phyloP scores from a whole-genome alignment of 1,140 invertebrate genomes.

The Rhopalosiphum padi region DNA sequence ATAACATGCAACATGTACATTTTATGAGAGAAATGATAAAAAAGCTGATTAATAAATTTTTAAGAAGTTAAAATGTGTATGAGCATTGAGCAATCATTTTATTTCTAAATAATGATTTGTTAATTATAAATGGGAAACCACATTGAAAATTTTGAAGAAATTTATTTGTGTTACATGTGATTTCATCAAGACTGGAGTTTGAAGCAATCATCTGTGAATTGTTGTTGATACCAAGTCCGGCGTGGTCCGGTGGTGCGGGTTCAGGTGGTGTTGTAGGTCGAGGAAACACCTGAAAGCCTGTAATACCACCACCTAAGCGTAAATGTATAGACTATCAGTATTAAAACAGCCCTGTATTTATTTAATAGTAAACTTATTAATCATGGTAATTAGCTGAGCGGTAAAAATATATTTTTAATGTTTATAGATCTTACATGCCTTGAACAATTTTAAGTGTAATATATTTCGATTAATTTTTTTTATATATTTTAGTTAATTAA shows the following conservation, averaged over 20 bases:
- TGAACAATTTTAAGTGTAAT: background rate
- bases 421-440: background rate
- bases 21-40: constrained; percentile 40
- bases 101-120: constrained; percentile 16
- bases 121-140: constrained; percentile 23
- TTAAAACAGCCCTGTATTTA: background rate
- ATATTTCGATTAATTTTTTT: background rate
- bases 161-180: constrained; percentile 67
- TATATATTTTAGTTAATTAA: background rate
- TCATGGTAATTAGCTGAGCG: background rate
- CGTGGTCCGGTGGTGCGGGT: constrained; percentile 80
- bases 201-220: constrained; percentile 67
- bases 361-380: constrained; percentile 3
- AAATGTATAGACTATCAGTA: constrained; percentile 39
- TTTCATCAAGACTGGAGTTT: constrained; percentile 73
- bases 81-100: constrained; percentile 45
- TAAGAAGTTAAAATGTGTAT: constrained; percentile 6
- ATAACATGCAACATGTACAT: constrained; percentile 39
- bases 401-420: background rate
- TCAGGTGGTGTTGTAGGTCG: constrained; percentile 81
- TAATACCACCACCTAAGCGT: constrained; percentile 51
- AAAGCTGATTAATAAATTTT: constrained; percentile 32
- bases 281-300: constrained; percentile 82
- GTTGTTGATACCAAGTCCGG: constrained; percentile 61
- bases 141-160: constrained; percentile 24